phyloP scores from a whole-genome alignment of 2,888 invertebrate species.

The Temnothorax ravouxi region DNA sequence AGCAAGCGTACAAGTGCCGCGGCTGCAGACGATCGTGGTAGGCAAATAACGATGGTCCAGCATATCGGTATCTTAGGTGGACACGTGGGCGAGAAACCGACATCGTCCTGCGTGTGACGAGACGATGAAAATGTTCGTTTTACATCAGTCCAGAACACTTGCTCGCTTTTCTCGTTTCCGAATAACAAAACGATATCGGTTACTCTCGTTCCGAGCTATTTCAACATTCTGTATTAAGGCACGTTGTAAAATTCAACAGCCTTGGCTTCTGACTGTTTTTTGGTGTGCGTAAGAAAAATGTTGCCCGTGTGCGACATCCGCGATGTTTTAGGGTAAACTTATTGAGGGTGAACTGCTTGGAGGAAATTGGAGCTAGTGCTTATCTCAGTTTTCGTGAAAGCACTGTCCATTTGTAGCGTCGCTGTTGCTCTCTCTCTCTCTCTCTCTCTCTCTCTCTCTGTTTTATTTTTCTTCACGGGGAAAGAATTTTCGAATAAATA shows the following conservation, averaged over 20 bases:
- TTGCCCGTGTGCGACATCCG: not conserved
- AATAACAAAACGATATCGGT: not conserved
- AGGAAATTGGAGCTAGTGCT: constrained; percentile 7
- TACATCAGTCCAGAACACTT: not conserved
- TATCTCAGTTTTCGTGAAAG: constrained; percentile 15
- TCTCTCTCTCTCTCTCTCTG: not conserved
- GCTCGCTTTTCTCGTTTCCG: not conserved
- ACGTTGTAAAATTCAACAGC: constrained; percentile 9
- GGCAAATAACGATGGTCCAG: constrained; percentile 45
- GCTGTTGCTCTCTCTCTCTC: not conserved
- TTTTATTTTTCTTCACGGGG: not conserved
- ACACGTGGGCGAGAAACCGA: not conserved
- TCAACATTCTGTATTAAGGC: constrained; percentile 4
- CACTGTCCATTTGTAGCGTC: not conserved
- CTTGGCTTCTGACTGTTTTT: not conserved
- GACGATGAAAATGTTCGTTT: not conserved
- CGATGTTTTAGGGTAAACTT: constrained; percentile 25
- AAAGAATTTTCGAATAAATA: not conserved
- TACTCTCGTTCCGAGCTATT: not conserved
- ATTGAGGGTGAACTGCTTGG: not conserved
- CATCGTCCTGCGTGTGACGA: not conserved
- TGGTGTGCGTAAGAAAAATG: constrained; percentile 2
- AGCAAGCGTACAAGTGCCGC: constrained; percentile 79
- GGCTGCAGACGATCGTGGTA: constrained; percentile 76
- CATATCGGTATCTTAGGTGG: not conserved